A percentile compares a stretch with the other conserved stretches of the same genome.
Evolutionary conservation across 2,797 vertebrate species (phyloP).

Genomic region (Ctenopoma kingsleyae): DNA sequence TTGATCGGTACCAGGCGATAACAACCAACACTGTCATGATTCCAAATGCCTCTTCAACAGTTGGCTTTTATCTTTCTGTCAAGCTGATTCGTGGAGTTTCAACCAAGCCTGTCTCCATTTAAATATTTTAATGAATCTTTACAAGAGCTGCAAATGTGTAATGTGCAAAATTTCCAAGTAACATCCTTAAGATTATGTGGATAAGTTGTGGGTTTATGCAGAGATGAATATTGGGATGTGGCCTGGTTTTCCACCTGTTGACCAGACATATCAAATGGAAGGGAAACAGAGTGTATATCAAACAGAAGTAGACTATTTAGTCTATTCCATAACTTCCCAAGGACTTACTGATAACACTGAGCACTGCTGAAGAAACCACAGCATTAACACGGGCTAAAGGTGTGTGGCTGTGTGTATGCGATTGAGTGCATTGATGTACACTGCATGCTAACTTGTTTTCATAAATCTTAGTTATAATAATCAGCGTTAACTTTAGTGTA

Average conservation of each 20-base stretch:
- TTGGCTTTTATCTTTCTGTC: constrained; percentile 29
- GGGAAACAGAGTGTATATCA: constrained; percentile 51
- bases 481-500: not conserved
- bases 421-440: constrained; percentile 9
- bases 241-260: constrained; percentile 37
- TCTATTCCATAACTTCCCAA: constrained; percentile 66
- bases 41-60: constrained; percentile 1
- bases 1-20: constrained; percentile 51
- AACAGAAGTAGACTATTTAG: constrained; percentile 73
- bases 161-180: not conserved
- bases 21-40: constrained; percentile 17
- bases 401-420: not conserved
- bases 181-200: not conserved
- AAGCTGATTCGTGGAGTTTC: constrained; percentile 27
- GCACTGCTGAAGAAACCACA: constrained; percentile 45
- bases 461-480: not conserved
- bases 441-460: not conserved
- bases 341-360: constrained; percentile 62
- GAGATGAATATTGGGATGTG: constrained; percentile 24
- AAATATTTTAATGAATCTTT: constrained; percentile 1
- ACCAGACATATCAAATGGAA: constrained; percentile 65
- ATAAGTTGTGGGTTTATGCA: not conserved
- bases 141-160: not conserved
- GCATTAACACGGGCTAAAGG: constrained; percentile 8
- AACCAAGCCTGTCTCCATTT: not conserved